Percentiles rank a stretch among this genome's conserved stretches.
phyloP scores from a whole-genome alignment of 2,113 vertebrate species.

The Cranoglanis bouderius region DNA sequence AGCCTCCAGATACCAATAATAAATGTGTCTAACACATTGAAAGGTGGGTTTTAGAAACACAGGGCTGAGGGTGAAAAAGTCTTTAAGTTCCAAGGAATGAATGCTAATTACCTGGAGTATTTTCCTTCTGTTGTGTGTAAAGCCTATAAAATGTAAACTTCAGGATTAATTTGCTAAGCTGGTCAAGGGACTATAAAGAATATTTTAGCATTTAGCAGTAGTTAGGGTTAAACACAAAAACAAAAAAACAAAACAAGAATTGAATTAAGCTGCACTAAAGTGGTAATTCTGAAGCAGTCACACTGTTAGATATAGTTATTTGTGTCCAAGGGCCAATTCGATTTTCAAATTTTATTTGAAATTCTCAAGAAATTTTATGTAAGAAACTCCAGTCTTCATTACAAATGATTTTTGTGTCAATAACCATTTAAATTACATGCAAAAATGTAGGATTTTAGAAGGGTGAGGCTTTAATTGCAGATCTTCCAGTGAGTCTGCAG shows the following conservation, averaged over 20 bases:
- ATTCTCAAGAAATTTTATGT: not conserved
- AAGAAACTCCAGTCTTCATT: not conserved
- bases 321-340: not conserved
- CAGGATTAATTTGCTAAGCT: not conserved
- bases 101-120: not conserved
- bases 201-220: conserved; percentile 2
- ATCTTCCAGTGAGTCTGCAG: conserved; percentile 17
- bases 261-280: not conserved
- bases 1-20: not conserved
- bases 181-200: not conserved
- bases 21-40: conserved; percentile 1
- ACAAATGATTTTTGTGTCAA: not conserved
- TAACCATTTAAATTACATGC: conserved; percentile 5
- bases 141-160: not conserved
- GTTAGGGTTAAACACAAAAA: not conserved
- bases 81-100: not conserved
- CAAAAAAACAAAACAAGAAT: not conserved
- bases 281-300: conserved; percentile 15
- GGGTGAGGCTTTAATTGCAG: not conserved
- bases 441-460: conserved; percentile 22
- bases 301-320: not conserved
- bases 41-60: conserved; percentile 26
- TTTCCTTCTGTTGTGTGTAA: conserved; percentile 2
- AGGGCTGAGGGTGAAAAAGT: not conserved
- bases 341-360: conserved; percentile 16